Base-by-base conservation (phyloP, 2,113 vertebrate genomes). In the Dicrurus megarhynchus region DNA sequence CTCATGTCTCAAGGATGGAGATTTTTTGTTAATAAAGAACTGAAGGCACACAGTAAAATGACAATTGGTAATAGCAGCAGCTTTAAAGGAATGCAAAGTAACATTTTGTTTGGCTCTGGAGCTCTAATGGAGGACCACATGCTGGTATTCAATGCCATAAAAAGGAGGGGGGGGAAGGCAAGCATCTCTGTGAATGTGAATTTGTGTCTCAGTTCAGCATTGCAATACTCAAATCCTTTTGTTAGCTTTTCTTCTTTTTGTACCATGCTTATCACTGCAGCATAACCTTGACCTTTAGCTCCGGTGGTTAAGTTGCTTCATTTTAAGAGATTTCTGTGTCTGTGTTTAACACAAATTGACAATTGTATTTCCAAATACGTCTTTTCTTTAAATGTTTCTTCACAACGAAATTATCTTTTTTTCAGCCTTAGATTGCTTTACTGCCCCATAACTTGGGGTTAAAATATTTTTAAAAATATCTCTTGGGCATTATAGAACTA, bases 61-160 rank as follows among this genome's bases (percentile, higher is more conserved):
- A 84, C 67, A 93, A 80, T 90, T 95, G 81, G 64, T 93, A 87
- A 67, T 68, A 93, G 90, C 68, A 91, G 27, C 53, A 91, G 70
- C 64, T 93, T 67, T 95, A 92, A 96, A 94, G 85, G 91, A 89
- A 96, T 89, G 80, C 50, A 89, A 81, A 93, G 75, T 67, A 87
- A 93, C 87, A 61, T 95, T 95, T 87, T 94, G 85, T 97, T 96
- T 96, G 96, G 85, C 93, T 95, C 74, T 92, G 95, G 89, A 97
- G 92, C 96, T 97, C 77, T 95, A 94, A 93, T 95, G 79, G 89
- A 90, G 77, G 95, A 96, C 96, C 97, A 83, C 97, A 97, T 96
- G 96, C 97, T 98, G 97, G 52, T 91, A 65, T 89, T 83, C 91
- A 90, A 65, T 81, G 73, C 95, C 93, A 87, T 90, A 79, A 96